Evolutionary conservation across 2,797 vertebrate species (phyloP).

Genomic region (Halcyon leucocephala): DNA sequence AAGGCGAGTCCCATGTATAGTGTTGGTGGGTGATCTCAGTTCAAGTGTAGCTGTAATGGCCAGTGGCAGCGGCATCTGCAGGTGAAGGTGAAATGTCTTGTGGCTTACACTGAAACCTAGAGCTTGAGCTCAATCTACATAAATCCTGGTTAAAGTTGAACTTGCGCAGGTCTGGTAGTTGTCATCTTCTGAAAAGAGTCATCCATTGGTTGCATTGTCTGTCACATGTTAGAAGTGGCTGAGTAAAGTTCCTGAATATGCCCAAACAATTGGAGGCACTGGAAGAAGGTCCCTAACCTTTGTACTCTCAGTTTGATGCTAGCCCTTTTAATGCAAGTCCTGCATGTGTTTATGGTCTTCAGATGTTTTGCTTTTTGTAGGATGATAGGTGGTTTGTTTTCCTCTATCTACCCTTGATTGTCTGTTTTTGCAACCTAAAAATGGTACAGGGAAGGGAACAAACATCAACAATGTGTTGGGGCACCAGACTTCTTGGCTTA

Average conservation of each 20-base stretch:
- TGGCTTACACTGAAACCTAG: background rate
- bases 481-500: background rate
- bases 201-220: background rate
- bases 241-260: background rate
- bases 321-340: background rate
- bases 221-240: background rate
- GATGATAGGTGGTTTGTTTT: background rate
- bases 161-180: background rate
- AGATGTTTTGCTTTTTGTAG: background rate
- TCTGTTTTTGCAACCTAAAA: background rate
- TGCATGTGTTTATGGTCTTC: background rate
- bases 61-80: background rate
- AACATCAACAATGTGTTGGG: fast-evolving
- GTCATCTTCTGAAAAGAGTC: background rate
- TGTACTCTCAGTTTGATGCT: background rate
- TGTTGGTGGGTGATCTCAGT: background rate
- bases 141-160: background rate
- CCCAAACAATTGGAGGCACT: background rate
- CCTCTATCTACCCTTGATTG: background rate
- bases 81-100: background rate
- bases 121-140: background rate
- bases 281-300: background rate
- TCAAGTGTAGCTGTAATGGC: background rate
- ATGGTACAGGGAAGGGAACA: background rate
- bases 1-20: fast-evolving